phyloP scores from a whole-genome alignment of 2,888 invertebrate species.

The Heliconius hortense region DNA sequence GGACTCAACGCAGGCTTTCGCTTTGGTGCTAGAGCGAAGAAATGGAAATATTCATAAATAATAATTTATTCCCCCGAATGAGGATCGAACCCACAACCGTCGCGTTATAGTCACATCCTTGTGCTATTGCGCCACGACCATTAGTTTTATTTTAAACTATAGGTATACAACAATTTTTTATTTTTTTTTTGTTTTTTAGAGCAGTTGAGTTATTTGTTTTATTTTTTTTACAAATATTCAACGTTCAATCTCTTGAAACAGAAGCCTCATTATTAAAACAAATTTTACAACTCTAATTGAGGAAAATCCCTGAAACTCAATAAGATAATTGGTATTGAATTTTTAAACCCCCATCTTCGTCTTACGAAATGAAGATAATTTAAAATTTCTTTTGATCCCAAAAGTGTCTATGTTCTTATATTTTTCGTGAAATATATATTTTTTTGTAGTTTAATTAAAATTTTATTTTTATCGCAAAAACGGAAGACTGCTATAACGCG shows the following conservation, averaged over 20 bases:
- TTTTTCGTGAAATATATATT: not conserved
- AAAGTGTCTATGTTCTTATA: not conserved
- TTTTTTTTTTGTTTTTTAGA: not conserved
- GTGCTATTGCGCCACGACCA: no score
- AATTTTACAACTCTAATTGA: slow-evolving; percentile 31
- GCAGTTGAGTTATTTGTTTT: not conserved
- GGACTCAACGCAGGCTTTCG: no score
- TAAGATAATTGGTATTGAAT: slow-evolving; percentile 28
- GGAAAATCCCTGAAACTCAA: slow-evolving; percentile 30
- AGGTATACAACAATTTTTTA: no score
- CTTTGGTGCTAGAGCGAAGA: no score
- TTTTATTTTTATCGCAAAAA: not conserved
- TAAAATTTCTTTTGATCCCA: slow-evolving; percentile 23
- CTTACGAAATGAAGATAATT: slow-evolving; percentile 25
- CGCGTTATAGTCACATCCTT: not conserved
- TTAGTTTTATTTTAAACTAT: no score
- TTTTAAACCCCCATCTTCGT: slow-evolving; percentile 24
- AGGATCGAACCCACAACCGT: not conserved
- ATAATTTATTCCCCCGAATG: not conserved
- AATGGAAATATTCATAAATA: no score
- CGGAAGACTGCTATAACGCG: not conserved
- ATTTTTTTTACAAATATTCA: slow-evolving; percentile 8
- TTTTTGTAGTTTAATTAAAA: not conserved
- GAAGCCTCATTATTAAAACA: slow-evolving; percentile 26
- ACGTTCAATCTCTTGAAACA: not conserved